Conservation (phyloP, 2,888 invertebrate genomes). For the Meiosimyza decipiens region DNA sequence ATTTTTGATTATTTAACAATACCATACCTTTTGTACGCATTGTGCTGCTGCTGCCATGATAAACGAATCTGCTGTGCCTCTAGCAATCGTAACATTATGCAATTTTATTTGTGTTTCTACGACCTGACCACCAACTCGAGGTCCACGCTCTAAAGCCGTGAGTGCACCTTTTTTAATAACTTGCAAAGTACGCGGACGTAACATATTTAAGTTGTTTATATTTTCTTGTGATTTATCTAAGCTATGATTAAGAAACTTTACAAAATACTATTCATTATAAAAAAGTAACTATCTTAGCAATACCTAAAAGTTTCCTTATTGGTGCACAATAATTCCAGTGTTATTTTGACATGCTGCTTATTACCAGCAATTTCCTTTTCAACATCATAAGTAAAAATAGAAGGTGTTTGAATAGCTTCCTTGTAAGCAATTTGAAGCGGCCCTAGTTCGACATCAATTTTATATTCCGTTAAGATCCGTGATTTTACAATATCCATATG, state of each 20-base stretch:
- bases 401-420: conserved; percentile 73
- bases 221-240: conserved; percentile 77
- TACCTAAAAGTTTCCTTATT: conserved; percentile 69
- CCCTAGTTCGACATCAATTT: conserved; percentile 90
- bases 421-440: conserved; percentile 92
- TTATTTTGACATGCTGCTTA: conserved; percentile 62
- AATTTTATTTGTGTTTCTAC: conserved; percentile 80
- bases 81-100: conserved; percentile 78
- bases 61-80: conserved; percentile 84
- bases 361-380: conserved; percentile 66
- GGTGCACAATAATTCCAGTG: conserved; percentile 63
- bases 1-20: conserved; percentile 37
- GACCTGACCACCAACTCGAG: conserved; percentile 86
- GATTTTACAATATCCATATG: conserved; percentile 95
- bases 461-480: conserved; percentile 87
- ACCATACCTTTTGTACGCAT: conserved; percentile 80
- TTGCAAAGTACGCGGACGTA: conserved; percentile 75
- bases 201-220: conserved; percentile 74
- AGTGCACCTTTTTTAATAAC: conserved; percentile 79
- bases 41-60: conserved; percentile 84
- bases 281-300: not conserved
- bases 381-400: conserved; percentile 50
- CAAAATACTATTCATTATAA: not conserved
- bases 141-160: conserved; percentile 81
- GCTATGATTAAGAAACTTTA: conserved; percentile 56